phyloP scores from a whole-genome alignment of 2,888 invertebrate species.

The Nysson spinosus region DNA sequence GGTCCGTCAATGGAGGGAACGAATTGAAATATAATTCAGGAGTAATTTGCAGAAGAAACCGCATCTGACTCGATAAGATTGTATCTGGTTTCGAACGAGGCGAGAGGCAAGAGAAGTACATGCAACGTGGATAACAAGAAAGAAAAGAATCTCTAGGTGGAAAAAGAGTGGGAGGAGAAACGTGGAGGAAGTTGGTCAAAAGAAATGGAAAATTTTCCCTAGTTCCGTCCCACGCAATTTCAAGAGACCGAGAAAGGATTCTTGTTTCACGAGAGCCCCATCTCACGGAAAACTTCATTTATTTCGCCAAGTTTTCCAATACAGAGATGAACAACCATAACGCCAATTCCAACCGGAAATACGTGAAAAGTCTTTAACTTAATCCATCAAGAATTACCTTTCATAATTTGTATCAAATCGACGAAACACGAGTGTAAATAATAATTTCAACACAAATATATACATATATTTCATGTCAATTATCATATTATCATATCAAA shows the following conservation, averaged over 20 bases:
- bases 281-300: constrained; percentile 22
- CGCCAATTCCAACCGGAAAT: constrained; percentile 28
- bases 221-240: constrained; percentile 18
- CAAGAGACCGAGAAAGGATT: constrained; percentile 24
- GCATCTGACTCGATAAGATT: constrained; percentile 13
- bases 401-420: no score
- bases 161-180: background rate
- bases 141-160: background rate
- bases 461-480: no score
- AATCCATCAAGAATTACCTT: no score
- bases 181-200: constrained; percentile 17
- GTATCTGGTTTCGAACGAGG: background rate
- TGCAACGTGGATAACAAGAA: background rate
- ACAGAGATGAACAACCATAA: constrained; percentile 37
- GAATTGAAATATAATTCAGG: constrained; percentile 3
- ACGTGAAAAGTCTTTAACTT: background rate
- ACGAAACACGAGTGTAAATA: no score
- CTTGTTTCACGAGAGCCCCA: constrained; percentile 23
- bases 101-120: background rate
- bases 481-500: no score
- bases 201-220: constrained; percentile 23
- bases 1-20: no score
- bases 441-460: no score
- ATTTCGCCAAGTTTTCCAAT: constrained; percentile 40
- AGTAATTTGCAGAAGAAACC: constrained; percentile 22